phyloP scores from a whole-genome alignment of 1,140 invertebrate genomes.

The Asbolus verrucosus region DNA sequence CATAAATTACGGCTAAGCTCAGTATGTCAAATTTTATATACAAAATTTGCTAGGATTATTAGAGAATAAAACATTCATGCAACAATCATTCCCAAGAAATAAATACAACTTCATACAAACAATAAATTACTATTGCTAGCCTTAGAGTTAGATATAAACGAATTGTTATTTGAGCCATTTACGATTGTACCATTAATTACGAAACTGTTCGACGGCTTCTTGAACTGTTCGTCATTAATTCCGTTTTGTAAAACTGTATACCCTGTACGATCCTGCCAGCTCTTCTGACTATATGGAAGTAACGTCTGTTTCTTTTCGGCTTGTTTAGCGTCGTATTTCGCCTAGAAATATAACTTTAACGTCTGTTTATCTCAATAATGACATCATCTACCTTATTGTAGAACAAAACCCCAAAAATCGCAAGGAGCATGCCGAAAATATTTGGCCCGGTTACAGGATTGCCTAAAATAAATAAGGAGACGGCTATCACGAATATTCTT shows the following conservation, averaged over 20 bases:
- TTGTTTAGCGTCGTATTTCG: slow-evolving; percentile 78
- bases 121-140: slow-evolving; percentile 54
- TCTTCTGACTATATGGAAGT: slow-evolving; percentile 67
- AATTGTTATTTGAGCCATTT: slow-evolving; percentile 48
- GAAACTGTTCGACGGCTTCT: slow-evolving; percentile 47
- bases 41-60: too few species aligned
- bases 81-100: slow-evolving; percentile 11
- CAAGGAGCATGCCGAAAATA: slow-evolving; percentile 90
- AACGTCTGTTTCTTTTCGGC: slow-evolving; percentile 68
- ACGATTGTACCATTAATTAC: slow-evolving; percentile 41
- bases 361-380: too few species aligned
- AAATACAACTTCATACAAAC: slow-evolving; percentile 49
- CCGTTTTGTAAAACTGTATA: slow-evolving; percentile 45
- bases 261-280: slow-evolving; percentile 57
- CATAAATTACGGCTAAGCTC: too few species aligned
- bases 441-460: slow-evolving; percentile 94
- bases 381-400: slow-evolving; percentile 80
- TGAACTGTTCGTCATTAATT: neutral
- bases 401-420: slow-evolving; percentile 88
- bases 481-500: slow-evolving; percentile 91
- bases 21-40: too few species aligned
- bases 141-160: slow-evolving; percentile 48
- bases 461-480: slow-evolving; percentile 88
- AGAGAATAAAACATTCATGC: too few species aligned
- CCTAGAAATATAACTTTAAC: slow-evolving; percentile 72